These are phyloP conservation scores for Allacma fusca DNA, from an alignment of 2,888 invertebrate species.

Conservation along the genomic window DNA sequence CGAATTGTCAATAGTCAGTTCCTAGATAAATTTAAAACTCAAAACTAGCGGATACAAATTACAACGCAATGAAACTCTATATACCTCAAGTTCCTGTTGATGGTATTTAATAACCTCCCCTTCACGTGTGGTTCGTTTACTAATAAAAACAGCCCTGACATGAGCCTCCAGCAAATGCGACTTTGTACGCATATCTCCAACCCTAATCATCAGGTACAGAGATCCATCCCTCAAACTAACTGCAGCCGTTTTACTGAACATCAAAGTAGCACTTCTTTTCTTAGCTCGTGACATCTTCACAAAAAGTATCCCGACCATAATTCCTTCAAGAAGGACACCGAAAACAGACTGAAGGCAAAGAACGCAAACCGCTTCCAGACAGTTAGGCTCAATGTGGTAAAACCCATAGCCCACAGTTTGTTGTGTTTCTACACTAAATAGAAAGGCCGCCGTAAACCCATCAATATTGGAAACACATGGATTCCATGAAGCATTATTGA, in stretches of 20 bases:
- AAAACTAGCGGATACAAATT: no score
- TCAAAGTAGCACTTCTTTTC: constrained; percentile 88
- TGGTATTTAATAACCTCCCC: constrained; percentile 56
- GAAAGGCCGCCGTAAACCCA: constrained; percentile 67
- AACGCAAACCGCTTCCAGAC: constrained; percentile 48
- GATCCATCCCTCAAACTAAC: constrained; percentile 84
- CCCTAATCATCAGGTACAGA: constrained; percentile 30
- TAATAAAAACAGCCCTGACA: constrained; percentile 56
- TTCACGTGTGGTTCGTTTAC: constrained; percentile 53
- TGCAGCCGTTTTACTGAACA: constrained; percentile 89
- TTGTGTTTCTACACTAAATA: constrained; percentile 69
- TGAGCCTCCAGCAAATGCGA: constrained; percentile 59
- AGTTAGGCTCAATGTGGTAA: constrained; percentile 66
- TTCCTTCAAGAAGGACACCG: constrained; percentile 67
- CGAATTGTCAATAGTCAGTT: no score
- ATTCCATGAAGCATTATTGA: constrained; percentile 61
- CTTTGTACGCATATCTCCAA: constrained; percentile 55
- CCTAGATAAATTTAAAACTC: no score
- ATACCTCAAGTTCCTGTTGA: constrained; percentile 57
- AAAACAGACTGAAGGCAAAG: constrained; percentile 59
- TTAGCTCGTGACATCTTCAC: constrained; percentile 96
- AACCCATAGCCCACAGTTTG: constrained; percentile 80
- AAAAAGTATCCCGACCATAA: constrained; percentile 73
- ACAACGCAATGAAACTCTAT: no score
- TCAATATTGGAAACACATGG: constrained; percentile 67